Base-by-base conservation (phyloP, 2,113 vertebrate genomes). In the Carassius auratus region DNA sequence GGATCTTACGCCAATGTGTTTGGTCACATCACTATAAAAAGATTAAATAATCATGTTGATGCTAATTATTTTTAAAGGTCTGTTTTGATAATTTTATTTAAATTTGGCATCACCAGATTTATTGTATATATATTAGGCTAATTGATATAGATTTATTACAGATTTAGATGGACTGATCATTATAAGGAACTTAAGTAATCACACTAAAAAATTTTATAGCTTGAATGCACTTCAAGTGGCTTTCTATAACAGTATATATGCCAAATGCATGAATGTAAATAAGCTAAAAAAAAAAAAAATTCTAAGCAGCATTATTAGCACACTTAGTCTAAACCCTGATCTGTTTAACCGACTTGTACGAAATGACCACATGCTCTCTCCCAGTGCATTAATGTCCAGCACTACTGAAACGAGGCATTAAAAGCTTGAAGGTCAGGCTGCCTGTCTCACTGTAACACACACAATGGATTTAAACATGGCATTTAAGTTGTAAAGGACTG, bases 401-500 rank as follows among this genome's bases (percentile, higher is more conserved):
- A 82, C 88, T 83, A 87, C 87, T 90, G 90, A 84, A 90, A 92
- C 84, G 89, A 93, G 87, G 89, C 94, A 91, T 93, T 94, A 94
- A 93, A 93, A 88, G 90, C 86, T 62, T 62, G 89, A 95, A 94
- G 93, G 94, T 94, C 94, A 95, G 86, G 3, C 86, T 87, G 91
- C 93, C 93, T 89, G 88, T 87, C 92, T 52, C 83, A 73, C 83
- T 76, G 66, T 87, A 82, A 89, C 66, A 86, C 77, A 84, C 87
- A 86, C 81, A 78, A 76, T 91, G 87, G 88, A 93, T 94, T 94
- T 93, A 93, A 95, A 91, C 89, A 92, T 92, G 91, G 91, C 92
- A 94, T 94, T 95, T 95, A 93, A 94, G 92, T 93, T 93, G 92
- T 92, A 93, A 93, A 93, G 92, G 91, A 93, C 93, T 94, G 88